Base-by-base conservation (phyloP, 2,797 vertebrate genomes). In the Euthynnus affinis region DNA sequence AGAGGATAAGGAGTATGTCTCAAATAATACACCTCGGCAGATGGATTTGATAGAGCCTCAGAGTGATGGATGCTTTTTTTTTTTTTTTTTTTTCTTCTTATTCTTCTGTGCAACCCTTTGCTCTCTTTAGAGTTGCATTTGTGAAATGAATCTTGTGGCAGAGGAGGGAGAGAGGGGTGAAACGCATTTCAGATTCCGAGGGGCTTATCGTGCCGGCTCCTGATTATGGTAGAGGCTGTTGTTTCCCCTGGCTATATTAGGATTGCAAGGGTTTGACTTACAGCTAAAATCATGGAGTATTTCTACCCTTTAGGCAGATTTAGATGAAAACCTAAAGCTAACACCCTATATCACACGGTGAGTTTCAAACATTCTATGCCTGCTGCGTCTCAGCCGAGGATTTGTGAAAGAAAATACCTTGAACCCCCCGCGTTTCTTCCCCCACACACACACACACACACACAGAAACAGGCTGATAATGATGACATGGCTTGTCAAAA, bases 261-360 rank as follows among this genome's bases (percentile, higher is more conserved):
- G 81, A 89, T 83, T 80, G 86, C 80, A 60, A 60, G 80, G 75
- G 76, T 83, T 84, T 82, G 82, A 86, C 87, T 90, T 83, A 23
- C 72, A 85, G 90, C 82, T 64, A 56, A 82, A 91, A 86, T 80
- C 81, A 65, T 42, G 29, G 53, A 66, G 83, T 32, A 72, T 85
- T 80, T 87, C 51, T 88, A 86, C 82, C 91, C 90, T 89, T 87
- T 82, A 87, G 91, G 89, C 86, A 92, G 91, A 92, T 90, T 92
- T 87, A 92, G 81, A 79, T 55, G 75, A 85, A 80, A 86, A 86
- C 79, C 84, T 86, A 74, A 85, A 88, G 80, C 81, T 83, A 83
- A 90, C 84, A 85, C 82, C 82, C 14, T 75, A 74, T 85, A 89
- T 88, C 88, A 84, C 80, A 86, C 62, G 9, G 49, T 0, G 32